phyloP scores from a whole-genome alignment of 2,113 vertebrate species.

The Eolophus roseicapilla region DNA sequence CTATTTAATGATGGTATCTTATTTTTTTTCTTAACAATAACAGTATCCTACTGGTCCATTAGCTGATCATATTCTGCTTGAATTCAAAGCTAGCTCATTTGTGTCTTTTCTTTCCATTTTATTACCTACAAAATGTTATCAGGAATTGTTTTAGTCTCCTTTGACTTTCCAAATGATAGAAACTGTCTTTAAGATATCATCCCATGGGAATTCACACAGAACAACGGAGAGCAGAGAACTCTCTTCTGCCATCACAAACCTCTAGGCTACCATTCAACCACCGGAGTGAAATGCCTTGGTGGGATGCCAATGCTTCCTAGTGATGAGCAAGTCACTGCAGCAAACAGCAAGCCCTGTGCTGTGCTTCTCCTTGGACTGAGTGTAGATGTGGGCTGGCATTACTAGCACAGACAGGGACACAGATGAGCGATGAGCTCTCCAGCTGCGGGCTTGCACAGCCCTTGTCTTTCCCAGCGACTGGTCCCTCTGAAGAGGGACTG shows the following conservation, averaged over 20 bases:
- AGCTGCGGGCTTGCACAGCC: neutral
- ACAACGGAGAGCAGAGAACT: neutral
- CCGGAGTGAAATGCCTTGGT: neutral
- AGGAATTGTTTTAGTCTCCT: neutral
- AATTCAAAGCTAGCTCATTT: neutral
- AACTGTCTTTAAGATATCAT: neutral
- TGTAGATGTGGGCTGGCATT: neutral
- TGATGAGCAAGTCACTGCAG: neutral
- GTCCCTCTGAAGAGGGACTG: neutral
- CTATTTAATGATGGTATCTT: neutral
- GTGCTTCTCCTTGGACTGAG: neutral
- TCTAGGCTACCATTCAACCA: neutral
- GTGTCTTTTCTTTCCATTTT: neutral
- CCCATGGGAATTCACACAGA: neutral
- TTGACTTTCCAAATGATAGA: neutral
- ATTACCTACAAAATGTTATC: neutral
- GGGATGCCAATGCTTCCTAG: neutral
- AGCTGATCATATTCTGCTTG: neutral
- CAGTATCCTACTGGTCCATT: neutral
- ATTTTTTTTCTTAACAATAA: neutral
- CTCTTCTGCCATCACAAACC: neutral
- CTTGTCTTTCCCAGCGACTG: neutral
- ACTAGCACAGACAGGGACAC: fast-evolving
- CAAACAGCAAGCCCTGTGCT: neutral
- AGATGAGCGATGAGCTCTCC: fast-evolving